Evolutionary conservation across 2,888 invertebrate genomes (phyloP).

Genomic region (Lymantria monacha): DNA sequence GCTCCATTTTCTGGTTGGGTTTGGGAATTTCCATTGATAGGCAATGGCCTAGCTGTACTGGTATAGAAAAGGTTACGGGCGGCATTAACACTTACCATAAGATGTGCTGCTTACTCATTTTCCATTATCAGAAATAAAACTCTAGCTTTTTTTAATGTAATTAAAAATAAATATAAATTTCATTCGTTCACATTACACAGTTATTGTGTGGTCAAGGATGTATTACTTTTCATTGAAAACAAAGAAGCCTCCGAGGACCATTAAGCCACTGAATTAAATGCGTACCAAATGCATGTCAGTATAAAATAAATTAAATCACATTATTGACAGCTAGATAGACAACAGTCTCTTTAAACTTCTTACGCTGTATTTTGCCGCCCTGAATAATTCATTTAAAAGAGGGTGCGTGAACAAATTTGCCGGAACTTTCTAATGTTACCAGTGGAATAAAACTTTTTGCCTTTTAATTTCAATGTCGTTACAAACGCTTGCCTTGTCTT

Average conservation of each 20-base stretch:
- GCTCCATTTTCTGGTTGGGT: too few species aligned
- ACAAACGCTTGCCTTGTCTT: slow-evolving; percentile 32
- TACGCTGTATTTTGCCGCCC: slow-evolving; percentile 50
- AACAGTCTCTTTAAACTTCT: slow-evolving; percentile 52
- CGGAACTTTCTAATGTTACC: slow-evolving; percentile 47
- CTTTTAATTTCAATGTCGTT: slow-evolving; percentile 47
- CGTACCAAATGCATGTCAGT: slow-evolving; percentile 27
- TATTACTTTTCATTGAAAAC: background rate
- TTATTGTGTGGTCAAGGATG: too few species aligned
- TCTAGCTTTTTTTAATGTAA: too few species aligned
- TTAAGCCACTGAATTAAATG: slow-evolving; percentile 15
- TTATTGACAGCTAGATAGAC: slow-evolving; percentile 65
- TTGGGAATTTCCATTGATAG: too few species aligned
- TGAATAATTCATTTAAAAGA: slow-evolving; percentile 64
- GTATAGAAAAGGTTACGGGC: too few species aligned
- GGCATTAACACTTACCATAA: too few species aligned
- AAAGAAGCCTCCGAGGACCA: background rate
- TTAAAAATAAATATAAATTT: too few species aligned
- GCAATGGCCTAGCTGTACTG: too few species aligned
- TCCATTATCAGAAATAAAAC: too few species aligned
- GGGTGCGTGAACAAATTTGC: slow-evolving; percentile 58
- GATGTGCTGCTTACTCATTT: too few species aligned
- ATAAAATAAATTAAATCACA: slow-evolving; percentile 55
- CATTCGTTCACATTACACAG: too few species aligned
- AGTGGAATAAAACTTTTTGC: slow-evolving; percentile 43